A percentile compares a stretch with the other conserved stretches of the same genome.
Conservation (phyloP, 2,797 vertebrate species). For the Syndactyla subalaris region DNA sequence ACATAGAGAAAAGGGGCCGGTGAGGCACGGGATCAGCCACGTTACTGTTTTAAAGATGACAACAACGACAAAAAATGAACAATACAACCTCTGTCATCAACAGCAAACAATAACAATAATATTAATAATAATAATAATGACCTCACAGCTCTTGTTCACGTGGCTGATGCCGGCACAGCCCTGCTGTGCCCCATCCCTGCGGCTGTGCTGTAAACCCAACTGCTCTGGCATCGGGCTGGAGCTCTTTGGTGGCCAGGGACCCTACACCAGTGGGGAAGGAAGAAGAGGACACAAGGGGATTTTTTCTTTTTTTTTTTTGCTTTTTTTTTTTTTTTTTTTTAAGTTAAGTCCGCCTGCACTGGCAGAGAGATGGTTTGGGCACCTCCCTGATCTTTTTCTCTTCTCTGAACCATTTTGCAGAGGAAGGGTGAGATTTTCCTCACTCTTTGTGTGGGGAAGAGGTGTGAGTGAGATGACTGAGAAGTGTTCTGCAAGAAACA, state of each 20-base stretch:
- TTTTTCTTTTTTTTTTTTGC: background rate
- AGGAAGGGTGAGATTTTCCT: background rate
- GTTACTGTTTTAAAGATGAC: background rate
- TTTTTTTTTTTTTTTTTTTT: background rate
- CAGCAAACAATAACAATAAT: background rate
- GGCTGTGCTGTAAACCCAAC: conserved; percentile 8
- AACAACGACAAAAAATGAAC: background rate
- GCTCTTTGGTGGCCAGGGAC: background rate
- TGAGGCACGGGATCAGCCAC: conserved; percentile 14
- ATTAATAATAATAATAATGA: background rate
- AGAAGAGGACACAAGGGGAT: background rate
- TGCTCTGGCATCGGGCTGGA: background rate
- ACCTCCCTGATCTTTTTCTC: background rate
- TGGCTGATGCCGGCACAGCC: background rate
- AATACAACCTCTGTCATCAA: conserved; percentile 1
- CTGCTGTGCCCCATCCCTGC: background rate
- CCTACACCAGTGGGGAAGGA: background rate
- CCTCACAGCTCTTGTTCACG: conserved; percentile 48
- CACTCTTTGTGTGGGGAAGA: conserved; percentile 10
- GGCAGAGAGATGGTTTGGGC: background rate
- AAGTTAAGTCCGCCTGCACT: background rate
- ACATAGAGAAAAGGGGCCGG: background rate
- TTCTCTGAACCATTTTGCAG: background rate
- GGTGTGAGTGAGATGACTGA: conserved; percentile 33
- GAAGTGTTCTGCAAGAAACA: conserved; percentile 7